Base-by-base conservation (phyloP, 1,140 invertebrate species). In the Dolichoris vasculosae region DNA sequence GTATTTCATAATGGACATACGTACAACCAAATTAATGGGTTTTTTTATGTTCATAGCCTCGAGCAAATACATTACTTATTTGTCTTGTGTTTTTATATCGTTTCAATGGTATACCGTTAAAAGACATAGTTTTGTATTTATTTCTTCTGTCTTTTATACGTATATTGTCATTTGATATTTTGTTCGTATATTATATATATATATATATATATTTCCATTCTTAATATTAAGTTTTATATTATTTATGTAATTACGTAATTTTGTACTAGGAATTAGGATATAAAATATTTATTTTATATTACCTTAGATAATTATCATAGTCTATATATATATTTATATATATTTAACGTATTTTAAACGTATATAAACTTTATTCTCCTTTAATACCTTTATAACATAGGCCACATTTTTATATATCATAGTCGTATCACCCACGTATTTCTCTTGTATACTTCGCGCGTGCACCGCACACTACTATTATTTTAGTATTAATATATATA, bases 381-480 rank as follows among this genome's bases (percentile, higher is more conserved):
- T 23, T 59, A 83, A 84, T 69, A 79, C 63, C 83, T 84, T 79
- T 64, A 63, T 64, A 84, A 48, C 82, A 78, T 84, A 78, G 82
- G 75, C 15, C 82, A 78, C 75, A 26, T n/a, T 78, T 67, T 38
- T 77, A 84, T 69, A 69, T 84, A 59, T 84, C 64, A 84, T 79
- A 84, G 83, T 79, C 55, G 59, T 79, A 79, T 73, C 32, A 79
- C 59, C 83, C 83, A 80, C 77, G 77, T 85, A 84, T 40, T 46
- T 83, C 8, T 78, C 46, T 30, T 63, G 32, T 73, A 73, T 79
- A 48, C 51, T 80, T 46, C 64, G 77, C 46, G 77, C n/a, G 67
- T 85, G 67, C 83, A 80, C 83, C 30, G 67, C 83, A 63, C 83
- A 80, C 30, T 85, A 51, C 23, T 32, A 76, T 48, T 48, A 48